phyloP scores from a whole-genome alignment of 2,113 vertebrate genomes.

The Suncus etruscus region DNA sequence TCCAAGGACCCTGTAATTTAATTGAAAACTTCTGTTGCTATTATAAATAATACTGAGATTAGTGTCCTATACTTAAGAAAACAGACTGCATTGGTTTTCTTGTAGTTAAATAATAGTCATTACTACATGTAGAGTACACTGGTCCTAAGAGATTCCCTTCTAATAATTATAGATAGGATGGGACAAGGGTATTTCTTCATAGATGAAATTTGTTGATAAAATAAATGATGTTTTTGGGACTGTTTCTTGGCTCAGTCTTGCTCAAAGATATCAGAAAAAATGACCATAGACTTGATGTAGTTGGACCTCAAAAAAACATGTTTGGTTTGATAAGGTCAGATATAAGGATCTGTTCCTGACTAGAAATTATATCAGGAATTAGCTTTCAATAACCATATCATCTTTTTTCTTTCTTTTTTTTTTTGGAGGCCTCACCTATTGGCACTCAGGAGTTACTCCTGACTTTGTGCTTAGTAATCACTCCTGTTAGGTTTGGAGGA shows the following conservation, averaged over 20 bases:
- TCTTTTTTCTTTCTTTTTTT: slow-evolving; percentile 34
- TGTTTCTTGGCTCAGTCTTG: slow-evolving; percentile 47
- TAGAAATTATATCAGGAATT: slow-evolving; percentile 28
- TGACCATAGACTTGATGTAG: background rate
- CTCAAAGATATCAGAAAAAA: slow-evolving; percentile 49
- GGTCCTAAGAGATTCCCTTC: background rate
- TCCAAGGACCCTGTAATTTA: background rate
- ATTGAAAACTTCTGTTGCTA: background rate
- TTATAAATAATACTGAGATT: slow-evolving; percentile 50
- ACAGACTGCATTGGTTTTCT: slow-evolving; percentile 21
- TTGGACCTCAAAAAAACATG: background rate
- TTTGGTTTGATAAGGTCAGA: slow-evolving; percentile 54
- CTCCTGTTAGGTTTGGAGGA: too few relatives aligned
- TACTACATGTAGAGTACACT: slow-evolving; percentile 44
- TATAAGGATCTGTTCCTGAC: slow-evolving; percentile 10
- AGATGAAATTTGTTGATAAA: slow-evolving; percentile 59
- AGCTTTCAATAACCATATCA: slow-evolving; percentile 44
- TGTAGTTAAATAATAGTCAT: background rate
- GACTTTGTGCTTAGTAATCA: too few relatives aligned
- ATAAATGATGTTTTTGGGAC: background rate
- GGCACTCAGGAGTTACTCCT: too few relatives aligned
- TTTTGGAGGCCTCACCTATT: too few relatives aligned
- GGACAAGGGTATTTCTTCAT: slow-evolving; percentile 16
- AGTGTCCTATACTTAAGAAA: slow-evolving; percentile 35
- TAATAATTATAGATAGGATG: slow-evolving; percentile 54